Base-by-base conservation (phyloP, 2,797 vertebrate species). In the Acipenser ruthenus region DNA sequence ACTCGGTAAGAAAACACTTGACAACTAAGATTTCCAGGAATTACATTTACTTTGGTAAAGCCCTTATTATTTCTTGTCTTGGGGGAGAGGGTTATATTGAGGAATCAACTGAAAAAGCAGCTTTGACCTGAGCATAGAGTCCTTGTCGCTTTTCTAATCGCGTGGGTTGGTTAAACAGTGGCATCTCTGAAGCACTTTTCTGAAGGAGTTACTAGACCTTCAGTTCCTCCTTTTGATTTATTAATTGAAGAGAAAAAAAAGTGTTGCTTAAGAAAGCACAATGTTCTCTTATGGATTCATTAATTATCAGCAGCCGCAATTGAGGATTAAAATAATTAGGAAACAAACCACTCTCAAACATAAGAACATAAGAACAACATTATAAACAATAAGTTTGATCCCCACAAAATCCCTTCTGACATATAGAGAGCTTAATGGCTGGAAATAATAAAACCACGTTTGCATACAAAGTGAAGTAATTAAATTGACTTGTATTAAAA, bases 311-410 rank as follows among this genome's bases (percentile, higher is more conserved):
- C 63, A 10, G 70, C 77, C 70, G 82, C 75, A 77, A 80, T 81
- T 75, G 70, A 75, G 70, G 55, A 48, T 74, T 69, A 66, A 82
- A 82, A 79, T 85, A 82, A 84, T 84, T 85, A 81, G 67, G 72
- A 75, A 62, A 75, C 69, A 69, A 58, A 63, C n/a, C 65, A 76
- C 68, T 66, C 9, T 15, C 64, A 13, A 13, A 51, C 59, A 63
- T 66, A n/a, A n/a, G n/a, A n/a, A n/a, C n/a, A n/a, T n/a, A n/a
- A n/a, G n/a, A n/a, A n/a, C n/a, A n/a, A n/a, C 15, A 18, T 66
- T 53, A 63, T 70, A 73, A 77, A 79, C 72, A 8, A 70, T 72
- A 69, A 79, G 75, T 80, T 79, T 74, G 79, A 84, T 83, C 75
- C 78, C 77, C 11, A 1, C 75, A 71, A 84, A 84, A 80, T 83